Percentiles rank a stretch among this genome's conserved stretches.
Conservation (phyloP, 2,888 invertebrate species). For the Scaptomyza tumidula region DNA sequence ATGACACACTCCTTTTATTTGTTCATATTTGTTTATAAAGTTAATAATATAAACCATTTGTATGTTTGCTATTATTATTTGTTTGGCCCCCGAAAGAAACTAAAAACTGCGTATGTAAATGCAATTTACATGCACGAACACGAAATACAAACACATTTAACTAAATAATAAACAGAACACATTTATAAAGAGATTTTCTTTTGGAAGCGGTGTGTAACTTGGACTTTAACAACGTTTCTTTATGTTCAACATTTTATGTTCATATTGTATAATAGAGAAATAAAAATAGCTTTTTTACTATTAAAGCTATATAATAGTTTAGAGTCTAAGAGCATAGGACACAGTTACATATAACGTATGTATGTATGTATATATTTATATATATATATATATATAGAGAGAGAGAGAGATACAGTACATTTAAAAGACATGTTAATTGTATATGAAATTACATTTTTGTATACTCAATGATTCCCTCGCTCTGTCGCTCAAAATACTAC, state of each 20-base stretch:
- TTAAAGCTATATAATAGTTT: constrained; percentile 61
- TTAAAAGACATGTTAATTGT: constrained; percentile 62
- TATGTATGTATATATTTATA: constrained; percentile 36
- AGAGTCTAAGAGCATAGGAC: constrained; percentile 68
- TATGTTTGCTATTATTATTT: constrained; percentile 57
- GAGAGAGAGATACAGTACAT: constrained; percentile 66
- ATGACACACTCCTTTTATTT: constrained; percentile 49
- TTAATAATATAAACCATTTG: constrained; percentile 40
- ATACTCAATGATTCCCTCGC: constrained; percentile 48
- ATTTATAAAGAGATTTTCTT: constrained; percentile 30
- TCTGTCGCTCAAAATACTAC: constrained; percentile 49
- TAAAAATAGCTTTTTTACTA: constrained; percentile 57
- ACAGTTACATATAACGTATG: constrained; percentile 55
- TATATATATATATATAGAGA: constrained; percentile 40
- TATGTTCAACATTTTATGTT: constrained; percentile 67
- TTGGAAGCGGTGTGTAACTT: constrained; percentile 53
- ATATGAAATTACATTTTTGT: constrained; percentile 21
- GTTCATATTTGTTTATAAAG: constrained; percentile 24
- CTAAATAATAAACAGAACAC: constrained; percentile 15
- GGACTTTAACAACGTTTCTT: constrained; percentile 16
- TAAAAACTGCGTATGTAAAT: constrained; percentile 62
- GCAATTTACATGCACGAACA: constrained; percentile 64
- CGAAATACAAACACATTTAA: constrained; percentile 25
- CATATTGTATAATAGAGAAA: constrained; percentile 43
- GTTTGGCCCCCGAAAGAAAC: constrained; percentile 84